Base-by-base conservation (phyloP, 2,113 vertebrate genomes). In the Hippocampus abdominalis region DNA sequence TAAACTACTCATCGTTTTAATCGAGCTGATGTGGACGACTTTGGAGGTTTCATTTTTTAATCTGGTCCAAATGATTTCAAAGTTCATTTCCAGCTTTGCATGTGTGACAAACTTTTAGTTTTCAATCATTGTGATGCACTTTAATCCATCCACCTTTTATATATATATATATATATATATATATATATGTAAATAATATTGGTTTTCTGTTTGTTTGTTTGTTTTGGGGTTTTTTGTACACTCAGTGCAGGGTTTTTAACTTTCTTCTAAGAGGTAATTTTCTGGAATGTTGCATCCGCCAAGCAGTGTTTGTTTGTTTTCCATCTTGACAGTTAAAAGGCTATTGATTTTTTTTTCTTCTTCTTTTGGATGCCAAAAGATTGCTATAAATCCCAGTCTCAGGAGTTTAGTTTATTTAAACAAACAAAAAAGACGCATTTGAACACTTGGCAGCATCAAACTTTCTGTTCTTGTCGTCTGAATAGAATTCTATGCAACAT, bases 401-500 rank as follows among this genome's bases (percentile, higher is more conserved):
- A 90, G 81, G 84, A 89, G 82, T 77, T 80, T 72, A 79, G 77
- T 62, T 64, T 23, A 36, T 36, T 36, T 36, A 36, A 42, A 44
- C 29, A 62, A 68, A 78, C 77, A 76, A 81, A 64, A 25, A 64
- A 64, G 13, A 27, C 23, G 11, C 39, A 46, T 27, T 46, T 27
- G n/a, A 64, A 46, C 13, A 46, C 23, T 9, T 67, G 78, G 74
- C 77, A 79, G 86, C 84, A 87, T 75, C 81, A 77, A 85, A 73
- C 61, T 84, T 87, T 88, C 53, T 66, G 79, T 89, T 82, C 51
- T 79, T 71, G 40, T 78, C 73, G 73, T 84, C 79, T 73, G 69
- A 84, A 81, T 86, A 80, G 66, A 91, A 90, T 90, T 91, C 92
- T 92, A 93, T 93, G 92, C 92, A 93, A 93, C 87, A 81, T 90